Base-by-base conservation (phyloP, 2,113 vertebrate species). In the Neoarius graeffei region DNA sequence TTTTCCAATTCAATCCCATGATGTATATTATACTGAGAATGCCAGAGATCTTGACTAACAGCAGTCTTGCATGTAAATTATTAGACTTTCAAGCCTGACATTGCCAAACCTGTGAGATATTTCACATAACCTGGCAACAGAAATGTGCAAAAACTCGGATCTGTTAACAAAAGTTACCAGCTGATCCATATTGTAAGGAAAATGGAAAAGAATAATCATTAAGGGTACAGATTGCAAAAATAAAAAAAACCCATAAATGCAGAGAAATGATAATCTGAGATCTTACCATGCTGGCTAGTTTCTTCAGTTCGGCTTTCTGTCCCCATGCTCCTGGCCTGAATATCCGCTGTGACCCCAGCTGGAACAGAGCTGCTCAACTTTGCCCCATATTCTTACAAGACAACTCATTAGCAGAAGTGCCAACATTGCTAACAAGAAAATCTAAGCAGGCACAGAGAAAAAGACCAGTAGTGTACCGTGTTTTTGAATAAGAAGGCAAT, bases 361-460 rank as follows among this genome's bases (percentile, higher is more conserved):
- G 56, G 27, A 81, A 81, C 79, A 23, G 7, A 59, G 27, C 79
- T 59, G 79, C 79, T 81, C 54, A 59, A 81, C 79, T 81, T 81
- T 81, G 79, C 27, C 79, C 27, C 27, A 59, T 59, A 59, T 59
- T 20, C 17, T 20, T 81, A 30, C 79, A 59, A 81, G 27, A 27
- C 79, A 59, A 59, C 27, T 81, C 79, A 81, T 81, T 81, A 81
- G 79, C 79, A 60, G n/a, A 35, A 19, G 15, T 81, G 79, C 56
- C 79, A 81, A 42, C 52, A 35, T 20, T 59, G 56, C 27, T 59
- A 81, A 81, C 56, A 81, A 81, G 79, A 59, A 81, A 59, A 35
- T 59, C 54, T 15, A 1, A 81, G 77, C 27, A 27, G n/a, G 54
- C n/a, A 35, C 77, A 59, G 54, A 20, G 35, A 17, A 35, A 20